A percentile compares a stretch with the other conserved stretches of the same genome.
Conservation (phyloP, 64 coral and sea anemone genomes). For the Acropora tenuis region DNA sequence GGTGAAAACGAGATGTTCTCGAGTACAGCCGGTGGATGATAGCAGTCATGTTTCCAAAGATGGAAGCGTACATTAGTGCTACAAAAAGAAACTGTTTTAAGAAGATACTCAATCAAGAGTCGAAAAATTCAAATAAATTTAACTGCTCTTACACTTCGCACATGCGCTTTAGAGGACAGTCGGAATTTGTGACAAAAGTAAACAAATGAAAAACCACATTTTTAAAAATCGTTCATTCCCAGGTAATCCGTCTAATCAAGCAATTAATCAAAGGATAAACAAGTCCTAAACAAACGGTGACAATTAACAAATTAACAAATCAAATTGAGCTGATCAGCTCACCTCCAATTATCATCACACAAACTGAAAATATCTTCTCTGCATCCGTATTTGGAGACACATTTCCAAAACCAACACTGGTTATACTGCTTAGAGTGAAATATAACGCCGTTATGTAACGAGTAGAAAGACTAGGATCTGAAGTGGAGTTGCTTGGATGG, state of each 20-base stretch:
- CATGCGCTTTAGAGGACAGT: background rate
- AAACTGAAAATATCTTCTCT: slow-evolving; percentile 94
- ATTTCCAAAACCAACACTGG: slow-evolving; percentile 96
- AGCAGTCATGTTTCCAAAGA: slow-evolving; percentile 98
- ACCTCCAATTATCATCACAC: slow-evolving; percentile 94
- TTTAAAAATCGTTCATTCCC: too few species aligned
- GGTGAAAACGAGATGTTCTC: slow-evolving; percentile 87
- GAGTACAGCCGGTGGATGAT: slow-evolving; percentile 98
- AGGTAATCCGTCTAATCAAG: too few species aligned
- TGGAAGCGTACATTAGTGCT: slow-evolving; percentile 96
- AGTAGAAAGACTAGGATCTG: slow-evolving; percentile 29
- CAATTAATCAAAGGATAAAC: too few species aligned
- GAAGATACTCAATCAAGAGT: background rate
- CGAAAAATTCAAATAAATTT: background rate
- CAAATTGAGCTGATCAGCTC: background rate
- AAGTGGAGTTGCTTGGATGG: background rate
- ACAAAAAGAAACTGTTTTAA: background rate
- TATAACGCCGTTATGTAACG: slow-evolving; percentile 92
- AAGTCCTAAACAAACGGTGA: background rate
- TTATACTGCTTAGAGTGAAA: slow-evolving; percentile 89
- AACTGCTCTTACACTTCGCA: background rate
- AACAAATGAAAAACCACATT: too few species aligned
- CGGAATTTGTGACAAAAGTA: background rate
- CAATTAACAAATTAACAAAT: background rate
- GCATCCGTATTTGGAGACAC: slow-evolving; percentile 89